Conservation (phyloP, 2,113 vertebrate species). For the Todiramphus chloris region DNA sequence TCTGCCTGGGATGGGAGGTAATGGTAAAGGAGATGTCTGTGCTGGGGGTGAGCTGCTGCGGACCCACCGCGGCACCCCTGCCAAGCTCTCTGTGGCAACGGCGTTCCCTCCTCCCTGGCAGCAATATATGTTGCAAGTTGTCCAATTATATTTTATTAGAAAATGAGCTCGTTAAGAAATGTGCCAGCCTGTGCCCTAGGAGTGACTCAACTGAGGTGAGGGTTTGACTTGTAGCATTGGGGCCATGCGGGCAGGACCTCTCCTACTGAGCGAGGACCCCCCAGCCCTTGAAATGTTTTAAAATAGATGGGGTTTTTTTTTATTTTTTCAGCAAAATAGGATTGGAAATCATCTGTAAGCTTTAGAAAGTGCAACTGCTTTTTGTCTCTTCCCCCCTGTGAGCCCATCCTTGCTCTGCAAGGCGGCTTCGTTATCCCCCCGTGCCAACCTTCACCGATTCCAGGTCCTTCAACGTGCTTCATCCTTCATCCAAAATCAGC, state of each 20-base stretch:
- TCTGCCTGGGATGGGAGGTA: background rate
- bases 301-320: background rate
- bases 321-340: background rate
- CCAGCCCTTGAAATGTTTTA: too few species aligned
- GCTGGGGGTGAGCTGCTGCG: background rate
- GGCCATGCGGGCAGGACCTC: background rate
- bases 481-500: background rate
- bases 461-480: too few species aligned
- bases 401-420: background rate
- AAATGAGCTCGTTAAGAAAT: background rate
- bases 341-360: too few species aligned
- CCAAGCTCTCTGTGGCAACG: background rate
- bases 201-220: background rate
- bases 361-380: background rate
- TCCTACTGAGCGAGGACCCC: background rate
- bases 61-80: background rate
- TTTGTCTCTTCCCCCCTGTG: too few species aligned
- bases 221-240: background rate
- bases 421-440: background rate
- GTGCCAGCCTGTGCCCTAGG: background rate
- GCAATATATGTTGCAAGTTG: background rate
- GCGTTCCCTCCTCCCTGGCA: background rate
- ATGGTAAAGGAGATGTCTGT: rapidly evolving
- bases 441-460: too few species aligned
- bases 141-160: background rate